Conservation (phyloP, 2,797 vertebrate species). For the Epinephelus malabaricus region DNA sequence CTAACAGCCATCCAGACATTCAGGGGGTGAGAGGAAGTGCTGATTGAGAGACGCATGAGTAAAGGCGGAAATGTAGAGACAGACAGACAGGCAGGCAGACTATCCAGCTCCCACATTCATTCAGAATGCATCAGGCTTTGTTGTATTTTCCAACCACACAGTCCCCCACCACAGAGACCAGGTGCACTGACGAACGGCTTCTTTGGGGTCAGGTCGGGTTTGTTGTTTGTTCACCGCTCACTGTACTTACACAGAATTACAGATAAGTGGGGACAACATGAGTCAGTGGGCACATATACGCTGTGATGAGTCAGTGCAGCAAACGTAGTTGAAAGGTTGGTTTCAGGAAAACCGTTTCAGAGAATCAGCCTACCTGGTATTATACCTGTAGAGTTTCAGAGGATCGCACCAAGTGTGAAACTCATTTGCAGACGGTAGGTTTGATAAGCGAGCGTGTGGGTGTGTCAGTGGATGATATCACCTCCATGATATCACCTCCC, state of each 20-base stretch:
- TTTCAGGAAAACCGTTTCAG: conserved; percentile 43
- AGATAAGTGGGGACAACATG: conserved; percentile 52
- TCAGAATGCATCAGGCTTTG: conserved; percentile 49
- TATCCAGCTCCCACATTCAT: conserved; percentile 58
- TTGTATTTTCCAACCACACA: conserved; percentile 68
- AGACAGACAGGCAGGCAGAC: conserved; percentile 37
- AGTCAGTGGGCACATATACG: conserved; percentile 57
- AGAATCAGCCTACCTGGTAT: conserved; percentile 19
- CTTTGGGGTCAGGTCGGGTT: conserved; percentile 46
- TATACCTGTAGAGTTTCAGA: conserved; percentile 48
- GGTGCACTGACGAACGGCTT: conserved; percentile 31
- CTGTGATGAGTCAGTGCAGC: conserved; percentile 54
- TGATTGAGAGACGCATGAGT: conserved; percentile 44
- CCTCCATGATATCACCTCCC: conserved; percentile 43
- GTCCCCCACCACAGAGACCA: background rate
- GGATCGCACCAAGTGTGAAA: conserved; percentile 25
- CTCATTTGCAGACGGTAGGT: conserved; percentile 25
- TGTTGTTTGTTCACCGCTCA: conserved; percentile 31
- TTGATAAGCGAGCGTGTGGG: conserved; percentile 24
- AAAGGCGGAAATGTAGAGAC: conserved; percentile 47
- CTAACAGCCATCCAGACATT: conserved; percentile 18
- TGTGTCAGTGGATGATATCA: conserved; percentile 47
- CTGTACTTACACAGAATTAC: conserved; percentile 48
- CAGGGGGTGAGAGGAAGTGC: conserved; percentile 23
- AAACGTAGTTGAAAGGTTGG: conserved; percentile 15